phyloP scores from a whole-genome alignment of 2,113 vertebrate genomes.

The Hemichromis elongatus region DNA sequence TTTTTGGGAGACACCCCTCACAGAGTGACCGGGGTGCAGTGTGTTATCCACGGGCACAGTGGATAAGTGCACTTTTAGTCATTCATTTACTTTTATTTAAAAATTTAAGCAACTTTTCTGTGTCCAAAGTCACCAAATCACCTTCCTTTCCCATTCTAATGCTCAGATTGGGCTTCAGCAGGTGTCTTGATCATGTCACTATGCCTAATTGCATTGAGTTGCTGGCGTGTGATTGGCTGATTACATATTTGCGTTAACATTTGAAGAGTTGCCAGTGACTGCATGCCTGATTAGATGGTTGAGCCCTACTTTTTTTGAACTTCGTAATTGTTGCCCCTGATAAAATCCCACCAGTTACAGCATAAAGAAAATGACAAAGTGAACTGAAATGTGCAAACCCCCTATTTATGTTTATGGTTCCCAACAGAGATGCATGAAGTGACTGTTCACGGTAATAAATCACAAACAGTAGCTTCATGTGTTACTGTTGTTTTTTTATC shows the following conservation, averaged over 20 bases:
- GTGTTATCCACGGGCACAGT: neutral
- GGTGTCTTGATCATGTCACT: neutral
- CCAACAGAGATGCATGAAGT: neutral
- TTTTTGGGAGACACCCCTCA: conserved; percentile 31
- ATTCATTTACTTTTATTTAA: neutral
- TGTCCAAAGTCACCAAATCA: neutral
- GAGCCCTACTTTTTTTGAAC: neutral
- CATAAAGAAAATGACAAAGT: neutral
- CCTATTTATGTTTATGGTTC: neutral
- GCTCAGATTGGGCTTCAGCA: neutral
- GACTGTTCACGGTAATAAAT: neutral
- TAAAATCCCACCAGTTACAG: neutral
- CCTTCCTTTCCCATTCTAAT: neutral
- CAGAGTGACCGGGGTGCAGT: too few species aligned
- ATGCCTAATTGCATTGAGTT: neutral
- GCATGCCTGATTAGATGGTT: neutral
- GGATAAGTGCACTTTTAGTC: neutral
- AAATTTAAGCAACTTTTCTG: neutral
- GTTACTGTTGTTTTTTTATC: neutral
- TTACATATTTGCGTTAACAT: neutral
- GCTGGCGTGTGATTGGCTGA: neutral
- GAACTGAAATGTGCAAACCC: neutral
- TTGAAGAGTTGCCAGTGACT: neutral
- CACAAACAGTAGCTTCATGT: neutral
- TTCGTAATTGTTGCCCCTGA: neutral